Conservation (phyloP, 2,113 vertebrate species). For the Saccopteryx leptura region DNA sequence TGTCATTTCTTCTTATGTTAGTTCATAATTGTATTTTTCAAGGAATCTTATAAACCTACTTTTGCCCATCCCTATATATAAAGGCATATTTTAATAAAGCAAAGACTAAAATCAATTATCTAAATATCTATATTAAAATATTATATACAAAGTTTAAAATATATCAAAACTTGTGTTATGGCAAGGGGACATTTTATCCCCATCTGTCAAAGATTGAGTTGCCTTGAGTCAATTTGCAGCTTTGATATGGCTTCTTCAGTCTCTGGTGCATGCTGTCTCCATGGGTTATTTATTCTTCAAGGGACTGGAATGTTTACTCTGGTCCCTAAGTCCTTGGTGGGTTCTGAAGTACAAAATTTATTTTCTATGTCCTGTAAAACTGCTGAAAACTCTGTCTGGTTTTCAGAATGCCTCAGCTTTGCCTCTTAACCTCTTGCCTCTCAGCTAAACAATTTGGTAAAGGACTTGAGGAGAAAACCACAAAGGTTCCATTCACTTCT, state of each 20-base stretch:
- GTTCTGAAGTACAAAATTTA: not conserved
- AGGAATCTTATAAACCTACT: not conserved
- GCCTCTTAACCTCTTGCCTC: not conserved
- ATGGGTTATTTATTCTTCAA: not conserved
- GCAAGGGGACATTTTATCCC: not conserved
- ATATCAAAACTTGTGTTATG: not conserved
- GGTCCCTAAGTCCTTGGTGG: not conserved
- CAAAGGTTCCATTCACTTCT: not conserved
- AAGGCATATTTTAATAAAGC: not conserved
- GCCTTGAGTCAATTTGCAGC: accelerated
- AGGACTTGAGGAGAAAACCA: not conserved
- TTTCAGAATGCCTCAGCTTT: not conserved
- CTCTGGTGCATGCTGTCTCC: not conserved
- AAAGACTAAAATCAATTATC: not conserved
- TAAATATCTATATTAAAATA: not conserved
- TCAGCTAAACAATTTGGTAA: not conserved
- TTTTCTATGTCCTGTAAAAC: not conserved
- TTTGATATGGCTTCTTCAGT: not conserved
- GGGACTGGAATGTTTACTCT: not conserved
- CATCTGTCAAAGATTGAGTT: not conserved
- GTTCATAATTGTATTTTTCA: not conserved
- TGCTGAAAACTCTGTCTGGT: not conserved
- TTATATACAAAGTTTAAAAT: not conserved
- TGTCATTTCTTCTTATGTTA: not conserved
- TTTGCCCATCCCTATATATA: not conserved